Conservation (phyloP, 1,140 invertebrate species). For the Chrysomallon squamiferum region DNA sequence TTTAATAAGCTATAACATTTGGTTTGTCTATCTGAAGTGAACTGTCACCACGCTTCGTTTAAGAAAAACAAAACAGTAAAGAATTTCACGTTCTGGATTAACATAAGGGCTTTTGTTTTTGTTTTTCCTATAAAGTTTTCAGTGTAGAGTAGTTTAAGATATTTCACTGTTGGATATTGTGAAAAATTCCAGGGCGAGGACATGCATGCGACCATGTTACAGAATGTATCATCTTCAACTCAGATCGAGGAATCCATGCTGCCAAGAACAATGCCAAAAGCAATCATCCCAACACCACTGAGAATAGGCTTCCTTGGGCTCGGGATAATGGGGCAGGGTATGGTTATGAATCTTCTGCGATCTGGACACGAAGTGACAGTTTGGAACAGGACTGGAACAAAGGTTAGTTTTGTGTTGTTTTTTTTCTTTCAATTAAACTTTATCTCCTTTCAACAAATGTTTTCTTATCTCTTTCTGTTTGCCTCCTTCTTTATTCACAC, state of each 20-base stretch:
- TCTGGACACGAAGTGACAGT: slow-evolving; percentile 92
- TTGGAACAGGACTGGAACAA: slow-evolving; percentile 91
- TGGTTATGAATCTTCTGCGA: slow-evolving; percentile 88
- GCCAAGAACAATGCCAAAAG: slow-evolving; percentile 21
- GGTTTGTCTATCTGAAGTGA: no score
- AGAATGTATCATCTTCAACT: slow-evolving; percentile 24
- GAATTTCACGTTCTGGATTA: no score
- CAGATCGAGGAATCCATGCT: slow-evolving; percentile 33
- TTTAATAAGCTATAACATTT: no score
- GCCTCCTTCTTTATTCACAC: neutral
- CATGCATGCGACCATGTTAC: no score
- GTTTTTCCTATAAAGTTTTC: no score
- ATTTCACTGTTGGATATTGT: no score
- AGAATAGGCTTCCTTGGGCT: slow-evolving; percentile 95
- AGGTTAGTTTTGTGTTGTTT: slow-evolving; percentile 72
- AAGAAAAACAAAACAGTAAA: no score
- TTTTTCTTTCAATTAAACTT: slow-evolving; percentile 8
- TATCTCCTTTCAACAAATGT: neutral
- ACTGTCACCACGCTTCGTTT: no score
- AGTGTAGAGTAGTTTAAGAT: no score
- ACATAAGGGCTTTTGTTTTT: no score
- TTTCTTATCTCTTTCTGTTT: neutral
- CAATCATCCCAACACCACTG: slow-evolving; percentile 81
- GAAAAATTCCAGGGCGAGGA: no score
- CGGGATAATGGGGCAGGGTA: slow-evolving; percentile 95